Evolutionary conservation across 2,113 vertebrate species (phyloP), one percentile per base, ranked within the genome.

Genomic region (Nansenia antarctica): DNA sequence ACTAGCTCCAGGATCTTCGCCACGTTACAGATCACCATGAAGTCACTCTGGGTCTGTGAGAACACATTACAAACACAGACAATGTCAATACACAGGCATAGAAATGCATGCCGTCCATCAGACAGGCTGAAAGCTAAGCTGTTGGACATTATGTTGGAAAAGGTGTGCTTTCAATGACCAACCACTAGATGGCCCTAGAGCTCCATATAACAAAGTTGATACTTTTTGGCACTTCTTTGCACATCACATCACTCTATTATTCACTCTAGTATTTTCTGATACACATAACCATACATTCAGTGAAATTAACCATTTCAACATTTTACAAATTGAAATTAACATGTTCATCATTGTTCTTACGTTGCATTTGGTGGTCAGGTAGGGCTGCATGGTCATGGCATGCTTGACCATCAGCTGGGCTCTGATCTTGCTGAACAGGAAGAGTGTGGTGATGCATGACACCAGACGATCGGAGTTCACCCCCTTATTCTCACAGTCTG

Each of bases 11-110:
- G 86, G 82, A 99, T 99, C 91, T 98, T 99, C 70, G 98, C 98
- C 89, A 99, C 98, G 65, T 99, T 99, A 88, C 97, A 99, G 85
- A 99, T 99, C 82, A 99, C 98, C 95, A 99, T 96, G 90, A 99
- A 98, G 88, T 99, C 97, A 91, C 97, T 60, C 58, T 99, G 89
- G 97, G 93, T 96, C 98, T 99, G 85, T n/a, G 59, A 62, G 31
- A 57, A 27, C n/a, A 57, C 54, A 15, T 29, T 12, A 30, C 29
- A 24, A 14, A 32, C 31, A 22, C 32, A 4, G 8, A 60, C 26
- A 29, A 11, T 37, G 35, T 49, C 20, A 6, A 49, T 49, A 49
- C 45, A 20, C n/a, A n/a, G n/a, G n/a, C n/a, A n/a, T n/a, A n/a
- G n/a, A n/a, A n/a, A n/a, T n/a, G n/a, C n/a, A n/a, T n/a, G n/a